These are phyloP conservation scores for Myripristis jacobus DNA, from an alignment of 2,797 vertebrate genomes.

Conservation along the genomic window DNA sequence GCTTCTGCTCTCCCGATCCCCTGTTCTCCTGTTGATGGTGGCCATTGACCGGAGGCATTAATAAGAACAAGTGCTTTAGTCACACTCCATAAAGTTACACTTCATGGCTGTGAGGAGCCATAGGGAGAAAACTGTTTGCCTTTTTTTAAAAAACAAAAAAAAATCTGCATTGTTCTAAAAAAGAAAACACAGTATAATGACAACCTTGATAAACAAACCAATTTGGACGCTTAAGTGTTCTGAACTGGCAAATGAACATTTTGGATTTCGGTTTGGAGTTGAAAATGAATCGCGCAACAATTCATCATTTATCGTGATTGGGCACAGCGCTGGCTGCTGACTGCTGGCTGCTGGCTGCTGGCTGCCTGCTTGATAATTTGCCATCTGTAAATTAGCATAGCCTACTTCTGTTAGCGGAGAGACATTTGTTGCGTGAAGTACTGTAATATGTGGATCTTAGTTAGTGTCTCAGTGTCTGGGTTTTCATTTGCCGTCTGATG, in stretches of 20 bases:
- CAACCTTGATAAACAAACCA: slow-evolving; percentile 40
- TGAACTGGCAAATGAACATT: slow-evolving; percentile 23
- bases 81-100: slow-evolving; percentile 74
- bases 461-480: slow-evolving; percentile 31
- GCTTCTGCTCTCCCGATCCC: slow-evolving; percentile 55
- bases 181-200: slow-evolving; percentile 31
- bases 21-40: slow-evolving; percentile 69
- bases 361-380: slow-evolving; percentile 44
- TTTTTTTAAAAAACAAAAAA: too few relatives aligned
- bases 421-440: slow-evolving; percentile 53
- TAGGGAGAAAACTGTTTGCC: slow-evolving; percentile 56
- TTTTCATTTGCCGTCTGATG: slow-evolving; percentile 46
- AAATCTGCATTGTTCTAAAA: slow-evolving; percentile 43
- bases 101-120: slow-evolving; percentile 65
- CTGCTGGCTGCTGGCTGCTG: slow-evolving; percentile 35
- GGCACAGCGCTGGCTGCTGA: slow-evolving; percentile 34
- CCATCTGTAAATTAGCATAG: slow-evolving; percentile 65
- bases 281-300: slow-evolving; percentile 30
- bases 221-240: slow-evolving; percentile 12
- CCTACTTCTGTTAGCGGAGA: slow-evolving; percentile 40
- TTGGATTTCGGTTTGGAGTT: slow-evolving; percentile 28
- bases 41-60: slow-evolving; percentile 74
- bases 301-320: slow-evolving; percentile 43
- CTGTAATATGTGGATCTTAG: slow-evolving; percentile 20
- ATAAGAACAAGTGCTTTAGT: slow-evolving; percentile 78